Base-by-base conservation (phyloP, 1,140 invertebrate species). In the Polypedilum pembai region DNA sequence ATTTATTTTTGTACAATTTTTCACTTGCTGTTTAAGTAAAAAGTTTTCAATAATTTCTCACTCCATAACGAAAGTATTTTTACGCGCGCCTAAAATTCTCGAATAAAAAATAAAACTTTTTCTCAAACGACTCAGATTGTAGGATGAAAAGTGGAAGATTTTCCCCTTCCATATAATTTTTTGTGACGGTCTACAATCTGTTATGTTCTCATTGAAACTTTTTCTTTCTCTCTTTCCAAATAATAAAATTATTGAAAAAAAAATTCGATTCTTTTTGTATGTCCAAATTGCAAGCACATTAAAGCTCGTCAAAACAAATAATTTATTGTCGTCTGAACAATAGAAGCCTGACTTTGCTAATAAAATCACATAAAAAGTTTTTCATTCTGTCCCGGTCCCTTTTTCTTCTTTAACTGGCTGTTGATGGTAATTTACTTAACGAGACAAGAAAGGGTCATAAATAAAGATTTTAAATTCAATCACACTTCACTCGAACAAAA, bases 351-450 rank as follows among this genome's bases (percentile, higher is more conserved):
- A 56, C 12, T n/a, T 56, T 12, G 10, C 45, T 56, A n/a, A 56
- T 56, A 12, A 56, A 56, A 56, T 56, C 45, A 56, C 45, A 56
- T 56, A 56, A 56, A 56, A 56, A 33, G 5, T 1, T 33, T 33
- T 33, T 33, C 24, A 3, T 33, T 33, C 45, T 56, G 12, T 45
- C 15, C 45, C n/a, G 45, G 45, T 56, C 45, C 45, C 45, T 56
- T 56, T 56, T 56, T 8, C 8, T 8, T 56, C 12, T 56, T 56
- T 15, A 45, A 56, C 45, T n/a, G 45, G 45, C 45, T 56, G 45
- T 56, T 56, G 45, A 56, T 56, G 45, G 45, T 56, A 56, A 56
- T 56, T 56, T 56, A 56, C 45, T 56, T 56, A 56, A 56, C 45
- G n/a, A 56, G 12, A 56, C 24, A 56, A 56, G n/a, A 56, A 56